Evolutionary conservation across 2,888 invertebrate species (phyloP).

Genomic region (Odontomyia ornata): DNA sequence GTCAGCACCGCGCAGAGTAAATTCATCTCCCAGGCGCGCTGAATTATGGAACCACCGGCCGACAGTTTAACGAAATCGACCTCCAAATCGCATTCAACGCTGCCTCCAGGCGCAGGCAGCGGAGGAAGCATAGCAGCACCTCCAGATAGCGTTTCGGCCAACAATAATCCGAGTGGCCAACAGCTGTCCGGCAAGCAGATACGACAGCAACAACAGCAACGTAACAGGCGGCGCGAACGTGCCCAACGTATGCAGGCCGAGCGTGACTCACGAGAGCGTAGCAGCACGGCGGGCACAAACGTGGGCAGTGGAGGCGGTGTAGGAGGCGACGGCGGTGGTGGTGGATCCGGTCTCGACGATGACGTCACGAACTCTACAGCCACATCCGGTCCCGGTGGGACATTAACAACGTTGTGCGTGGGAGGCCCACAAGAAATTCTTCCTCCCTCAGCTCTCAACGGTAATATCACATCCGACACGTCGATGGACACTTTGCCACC

Average conservation of each 20-base stretch:
- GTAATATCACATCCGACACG: slow-evolving; percentile 13
- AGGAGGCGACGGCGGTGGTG: slow-evolving; percentile 80
- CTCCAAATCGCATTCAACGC: slow-evolving; percentile 12
- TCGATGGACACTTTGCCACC: slow-evolving; percentile 18
- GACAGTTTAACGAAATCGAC: slow-evolving; percentile 9
- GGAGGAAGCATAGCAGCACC: slow-evolving; percentile 31
- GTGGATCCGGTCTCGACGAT: slow-evolving; percentile 67
- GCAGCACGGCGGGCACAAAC: slow-evolving; percentile 67
- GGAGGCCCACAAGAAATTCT: slow-evolving; percentile 17
- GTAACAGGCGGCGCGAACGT: slow-evolving; percentile 88
- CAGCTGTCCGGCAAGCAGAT: slow-evolving; percentile 58
- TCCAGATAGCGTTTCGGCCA: slow-evolving; percentile 45
- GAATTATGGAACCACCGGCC: slow-evolving; percentile 16
- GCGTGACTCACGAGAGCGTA: slow-evolving; percentile 73
- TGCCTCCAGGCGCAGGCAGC: slow-evolving; percentile 2
- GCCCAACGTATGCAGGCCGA: slow-evolving; percentile 92
- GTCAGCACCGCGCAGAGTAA: neutral
- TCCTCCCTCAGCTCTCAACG: slow-evolving; percentile 20
- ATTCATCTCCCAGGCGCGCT: neutral
- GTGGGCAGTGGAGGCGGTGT: slow-evolving; percentile 65
- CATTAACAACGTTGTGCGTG: slow-evolving; percentile 59
- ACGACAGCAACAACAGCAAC: slow-evolving; percentile 65
- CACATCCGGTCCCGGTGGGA: neutral
- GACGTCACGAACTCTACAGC: neutral
- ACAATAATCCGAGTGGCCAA: slow-evolving; percentile 20